These are phyloP conservation scores for Salminus brasiliensis DNA, from an alignment of 2,113 vertebrate species.

Conservation along the genomic window DNA sequence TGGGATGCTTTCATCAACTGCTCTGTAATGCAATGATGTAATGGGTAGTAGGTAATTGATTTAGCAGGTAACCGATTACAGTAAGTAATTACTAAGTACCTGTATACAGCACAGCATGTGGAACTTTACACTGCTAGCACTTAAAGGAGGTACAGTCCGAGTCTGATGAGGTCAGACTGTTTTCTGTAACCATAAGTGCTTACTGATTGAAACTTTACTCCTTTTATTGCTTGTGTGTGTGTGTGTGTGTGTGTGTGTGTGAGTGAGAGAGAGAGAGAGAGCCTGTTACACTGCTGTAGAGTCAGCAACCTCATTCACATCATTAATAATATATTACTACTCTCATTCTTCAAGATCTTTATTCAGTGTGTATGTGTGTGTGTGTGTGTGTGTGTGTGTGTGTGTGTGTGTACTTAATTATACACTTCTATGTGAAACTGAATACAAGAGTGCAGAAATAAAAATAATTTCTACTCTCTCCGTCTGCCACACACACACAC, in stretches of 20 bases:
- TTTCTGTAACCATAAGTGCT: slow-evolving; percentile 43
- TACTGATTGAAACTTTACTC: slow-evolving; percentile 46
- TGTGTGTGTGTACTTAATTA: neutral
- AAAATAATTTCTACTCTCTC: neutral
- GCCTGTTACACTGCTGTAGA: slow-evolving; percentile 4
- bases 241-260: slow-evolving; percentile 28
- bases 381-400: no score
- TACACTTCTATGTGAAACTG: neutral
- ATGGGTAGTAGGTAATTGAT: no score
- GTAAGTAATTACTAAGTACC: no score
- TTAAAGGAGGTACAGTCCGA: no score
- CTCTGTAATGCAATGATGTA: no score
- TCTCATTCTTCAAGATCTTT: neutral
- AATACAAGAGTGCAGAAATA: no score
- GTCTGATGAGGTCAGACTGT: slow-evolving; percentile 45
- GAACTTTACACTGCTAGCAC: no score
- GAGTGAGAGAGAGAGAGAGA: neutral
- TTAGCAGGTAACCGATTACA: no score
- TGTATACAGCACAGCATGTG: no score
- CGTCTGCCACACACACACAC: neutral
- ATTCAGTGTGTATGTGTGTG: neutral
- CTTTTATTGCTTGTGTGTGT: slow-evolving; percentile 5
- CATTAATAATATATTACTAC: neutral
- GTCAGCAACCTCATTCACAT: neutral
- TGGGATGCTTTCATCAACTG: no score